Base-by-base conservation (phyloP, 2,888 invertebrate species). In the Creontiades dilutus region DNA sequence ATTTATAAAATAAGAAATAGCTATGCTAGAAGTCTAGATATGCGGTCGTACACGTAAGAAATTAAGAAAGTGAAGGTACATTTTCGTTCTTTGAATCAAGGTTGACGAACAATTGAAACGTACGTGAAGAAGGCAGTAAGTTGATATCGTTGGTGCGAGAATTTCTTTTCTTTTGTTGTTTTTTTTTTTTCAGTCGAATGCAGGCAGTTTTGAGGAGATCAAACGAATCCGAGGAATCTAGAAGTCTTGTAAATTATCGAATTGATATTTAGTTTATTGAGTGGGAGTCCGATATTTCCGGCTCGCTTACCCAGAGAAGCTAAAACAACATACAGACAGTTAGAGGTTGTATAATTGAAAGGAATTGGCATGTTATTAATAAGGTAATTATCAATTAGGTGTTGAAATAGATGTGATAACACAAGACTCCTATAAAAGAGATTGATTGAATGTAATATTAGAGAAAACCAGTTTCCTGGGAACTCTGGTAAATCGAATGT, bases 221-320 rank as follows among this genome's bases (percentile, higher is more conserved):
- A 52, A 52, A 52, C 52, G 52, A 52, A 2, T 13, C 16, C 52
- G 52, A 9, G 19, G 19, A 61, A 61, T n/a, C 61, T 61, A 19
- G n/a, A 61, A 61, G 68, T 68, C 68, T 68, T 68, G 68, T 68
- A 23, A 68, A 23, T 68, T 23, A 23, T 52, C 52, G 12, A 68
- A 68, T 23, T 68, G 7, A 12, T 23, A 23, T 23, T 61, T 68
- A 68, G 27, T 23, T 23, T 0, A n/a, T n/a, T 9, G 68, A 27
- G 68, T 19, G 27, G 52, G 48, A 3, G 52, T 14, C 52, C 52
- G 52, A n/a, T 52, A 52, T 52, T 52, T 13, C 11, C 11, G 52
- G 52, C 52, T 52, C 52, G 68, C 68, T n/a, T 68, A 68, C 68
- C 68, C 68, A 23, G 57, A 57, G 57, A 68, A 68, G 68, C 68